Base-by-base conservation (phyloP, 1,140 invertebrate species). In the Amphibalanus amphitrite region DNA sequence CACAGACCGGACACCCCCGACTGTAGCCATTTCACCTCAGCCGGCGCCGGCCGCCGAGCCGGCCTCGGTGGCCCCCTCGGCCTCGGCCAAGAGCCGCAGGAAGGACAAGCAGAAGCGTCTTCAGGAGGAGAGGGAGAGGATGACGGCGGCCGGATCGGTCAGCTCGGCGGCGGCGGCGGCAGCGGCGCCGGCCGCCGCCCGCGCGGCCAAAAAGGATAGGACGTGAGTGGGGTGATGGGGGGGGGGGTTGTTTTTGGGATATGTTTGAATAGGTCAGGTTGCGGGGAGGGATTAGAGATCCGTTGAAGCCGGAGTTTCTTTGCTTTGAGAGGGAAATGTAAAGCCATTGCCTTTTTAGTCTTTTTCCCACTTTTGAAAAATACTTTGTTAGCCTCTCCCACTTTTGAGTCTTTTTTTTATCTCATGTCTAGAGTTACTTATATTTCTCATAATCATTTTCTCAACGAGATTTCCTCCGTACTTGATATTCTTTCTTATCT, bases 121-220 rank as follows among this genome's bases (percentile, higher is more conserved):
- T 8, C n/a, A 6, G 65, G 26, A 67, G 10, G 65, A 67, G 65
- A 26, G 65, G 6, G 65, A 26, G 26, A 10, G 65, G 10, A 28
- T 28, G 28, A 26, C 65, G n/a, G 65, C 17, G 3, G 65, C 65
- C 8, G 65, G 26, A 10, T n/a, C 65, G 0, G 65, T 67, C 17
- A 15, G 23, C 3, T 10, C 4, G 1, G 65, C 65, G 65, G n/a
- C 65, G 3, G 6, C 65, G 65, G 3, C 65, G 28, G 10, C 65
- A 28, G 23, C 23, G 78, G 73, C 75, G 71, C 76, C 26, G 71
- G 74, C 73, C 38, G 73, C 77, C 29, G 75, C 84, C 1, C 89
- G 87, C 79, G 87, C 88, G 0, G 90, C 90, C 77, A 88, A 89
- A 78, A 81, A 85, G 77, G 85, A 90, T 73, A 85, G 91, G 70